phyloP scores from a whole-genome alignment of 2,797 vertebrate genomes.

The Fundulus diaphanus region DNA sequence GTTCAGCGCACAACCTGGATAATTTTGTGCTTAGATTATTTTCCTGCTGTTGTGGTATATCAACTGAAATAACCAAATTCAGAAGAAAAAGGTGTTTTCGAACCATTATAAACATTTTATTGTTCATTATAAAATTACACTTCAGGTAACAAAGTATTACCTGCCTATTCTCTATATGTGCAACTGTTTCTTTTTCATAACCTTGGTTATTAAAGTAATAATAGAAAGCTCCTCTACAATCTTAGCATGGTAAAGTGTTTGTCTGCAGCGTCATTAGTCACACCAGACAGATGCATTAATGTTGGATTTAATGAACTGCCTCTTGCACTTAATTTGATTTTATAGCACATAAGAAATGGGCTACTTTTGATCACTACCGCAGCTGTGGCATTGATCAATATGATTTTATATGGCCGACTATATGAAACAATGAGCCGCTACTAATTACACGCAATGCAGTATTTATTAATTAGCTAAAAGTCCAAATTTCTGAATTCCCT shows the following conservation, averaged over 20 bases:
- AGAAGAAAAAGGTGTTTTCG: background rate
- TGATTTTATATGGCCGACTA: background rate
- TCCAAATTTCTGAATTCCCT: background rate
- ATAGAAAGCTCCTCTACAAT: conserved; percentile 18
- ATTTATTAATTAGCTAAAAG: conserved; percentile 3
- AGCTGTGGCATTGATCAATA: conserved; percentile 18
- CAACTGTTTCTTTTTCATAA: conserved; percentile 14
- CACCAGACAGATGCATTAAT: conserved; percentile 54
- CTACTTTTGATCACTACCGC: conserved; percentile 42
- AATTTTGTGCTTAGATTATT: background rate
- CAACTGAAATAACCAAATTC: background rate
- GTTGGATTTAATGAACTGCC: conserved; percentile 53
- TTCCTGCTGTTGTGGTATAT: background rate
- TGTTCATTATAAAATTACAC: background rate
- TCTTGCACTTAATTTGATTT: conserved; percentile 57
- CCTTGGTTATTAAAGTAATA: conserved; percentile 14
- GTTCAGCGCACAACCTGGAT: background rate
- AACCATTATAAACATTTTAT: background rate
- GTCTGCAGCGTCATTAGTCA: conserved; percentile 63
- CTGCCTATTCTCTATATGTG: conserved; percentile 1
- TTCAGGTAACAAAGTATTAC: conserved; percentile 16
- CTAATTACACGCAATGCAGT: conserved; percentile 2
- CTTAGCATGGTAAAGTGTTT: conserved; percentile 53
- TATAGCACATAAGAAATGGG: conserved; percentile 45
- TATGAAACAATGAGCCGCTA: conserved; percentile 1